Percentiles rank a stretch among this genome's conserved stretches.
Evolutionary conservation across 2,888 invertebrate genomes (phyloP).

Genomic region (Dermolepida albohirtum): DNA sequence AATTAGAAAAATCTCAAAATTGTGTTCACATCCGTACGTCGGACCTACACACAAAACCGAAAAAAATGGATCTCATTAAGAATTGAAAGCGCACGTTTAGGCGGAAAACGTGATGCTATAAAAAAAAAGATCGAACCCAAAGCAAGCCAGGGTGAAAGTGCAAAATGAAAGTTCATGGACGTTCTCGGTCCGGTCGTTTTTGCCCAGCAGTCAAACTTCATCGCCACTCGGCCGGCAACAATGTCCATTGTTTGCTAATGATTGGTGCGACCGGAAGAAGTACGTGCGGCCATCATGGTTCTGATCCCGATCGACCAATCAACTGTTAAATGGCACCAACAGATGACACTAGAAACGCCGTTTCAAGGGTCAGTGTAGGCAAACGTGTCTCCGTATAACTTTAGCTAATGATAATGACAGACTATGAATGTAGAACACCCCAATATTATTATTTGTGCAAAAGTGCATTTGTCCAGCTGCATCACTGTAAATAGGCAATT

Average conservation of each 20-base stretch:
- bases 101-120: constrained; percentile 14
- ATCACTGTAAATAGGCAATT: not conserved
- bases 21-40: not conserved
- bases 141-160: constrained; percentile 30
- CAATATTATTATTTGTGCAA: constrained; percentile 3
- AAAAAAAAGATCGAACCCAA: constrained; percentile 21
- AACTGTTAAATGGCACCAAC: constrained; percentile 44
- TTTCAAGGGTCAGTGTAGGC: constrained; percentile 35
- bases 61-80: constrained; percentile 9
- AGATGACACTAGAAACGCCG: constrained; percentile 39
- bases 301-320: constrained; percentile 42
- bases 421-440: constrained; percentile 3
- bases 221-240: constrained; percentile 46
- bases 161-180: constrained; percentile 28
- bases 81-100: constrained; percentile 15
- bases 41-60: constrained; percentile 1
- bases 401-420: constrained; percentile 26
- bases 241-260: constrained; percentile 49
- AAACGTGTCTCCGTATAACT: constrained; percentile 30
- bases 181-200: constrained; percentile 40
- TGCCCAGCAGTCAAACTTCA: constrained; percentile 46
- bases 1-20: constrained; percentile 17
- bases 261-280: constrained; percentile 47
- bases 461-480: constrained; percentile 9
- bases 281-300: constrained; percentile 44